These are phyloP conservation scores for Montipora sp. DNA, from an alignment of 64 coral and sea anemone species.

Conservation along the genomic window DNA sequence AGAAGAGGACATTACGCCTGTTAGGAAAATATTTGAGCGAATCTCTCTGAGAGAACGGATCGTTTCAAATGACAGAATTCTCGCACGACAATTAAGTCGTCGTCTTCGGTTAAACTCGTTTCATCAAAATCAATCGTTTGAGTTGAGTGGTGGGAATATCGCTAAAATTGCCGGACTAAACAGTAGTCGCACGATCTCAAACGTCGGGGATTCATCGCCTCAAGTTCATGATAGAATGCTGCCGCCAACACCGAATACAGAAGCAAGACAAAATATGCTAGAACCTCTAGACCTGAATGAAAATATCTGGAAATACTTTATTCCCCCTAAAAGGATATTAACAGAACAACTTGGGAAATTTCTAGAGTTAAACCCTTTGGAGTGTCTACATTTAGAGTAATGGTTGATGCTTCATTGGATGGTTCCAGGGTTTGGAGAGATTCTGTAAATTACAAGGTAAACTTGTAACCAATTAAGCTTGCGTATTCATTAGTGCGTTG, in stretches of 20 bases:
- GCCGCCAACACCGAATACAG: not conserved
- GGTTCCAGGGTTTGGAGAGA: too few relatives aligned
- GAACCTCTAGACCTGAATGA: not conserved
- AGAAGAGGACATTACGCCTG: constrained; percentile 77
- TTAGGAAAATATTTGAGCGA: constrained; percentile 86
- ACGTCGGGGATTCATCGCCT: not conserved
- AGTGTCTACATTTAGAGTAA: too few relatives aligned
- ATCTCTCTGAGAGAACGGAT: constrained; percentile 73
- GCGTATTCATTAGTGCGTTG: too few relatives aligned
- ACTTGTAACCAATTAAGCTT: too few relatives aligned
- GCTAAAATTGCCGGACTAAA: not conserved
- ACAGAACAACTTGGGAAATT: not conserved
- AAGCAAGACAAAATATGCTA: not conserved
- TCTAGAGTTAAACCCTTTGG: too few relatives aligned
- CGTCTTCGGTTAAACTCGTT: constrained; percentile 6
- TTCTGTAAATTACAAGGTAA: too few relatives aligned
- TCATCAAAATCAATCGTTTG: constrained; percentile 35
- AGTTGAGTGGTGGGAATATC: not conserved
- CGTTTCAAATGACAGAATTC: constrained; percentile 54
- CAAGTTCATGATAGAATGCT: not conserved
- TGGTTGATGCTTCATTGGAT: too few relatives aligned
- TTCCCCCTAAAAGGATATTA: not conserved
- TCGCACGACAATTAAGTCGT: constrained; percentile 54
- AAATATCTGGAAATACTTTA: not conserved
- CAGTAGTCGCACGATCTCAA: not conserved